Conservation (phyloP, 2,113 vertebrate genomes). For the Mustelus asterias region DNA sequence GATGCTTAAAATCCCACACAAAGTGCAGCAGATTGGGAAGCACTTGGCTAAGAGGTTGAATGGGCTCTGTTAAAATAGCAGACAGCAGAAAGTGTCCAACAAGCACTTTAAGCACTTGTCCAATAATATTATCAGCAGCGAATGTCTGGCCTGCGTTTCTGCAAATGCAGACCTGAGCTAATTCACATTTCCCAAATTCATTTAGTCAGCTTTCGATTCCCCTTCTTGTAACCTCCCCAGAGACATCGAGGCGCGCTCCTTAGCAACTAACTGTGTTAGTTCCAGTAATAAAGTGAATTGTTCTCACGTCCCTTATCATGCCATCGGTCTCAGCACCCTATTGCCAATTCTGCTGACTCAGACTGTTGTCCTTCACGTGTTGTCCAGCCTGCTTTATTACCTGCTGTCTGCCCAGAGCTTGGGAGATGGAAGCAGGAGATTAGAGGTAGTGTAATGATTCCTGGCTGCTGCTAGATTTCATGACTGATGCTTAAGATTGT, state of each 20-base stretch:
- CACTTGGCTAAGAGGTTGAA: not conserved
- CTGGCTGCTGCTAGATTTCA: not conserved
- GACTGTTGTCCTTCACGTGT: not conserved
- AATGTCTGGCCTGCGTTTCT: not conserved
- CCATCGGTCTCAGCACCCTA: not conserved
- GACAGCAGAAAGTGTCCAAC: not conserved
- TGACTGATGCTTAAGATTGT: constrained; percentile 22
- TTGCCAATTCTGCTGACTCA: constrained; percentile 7
- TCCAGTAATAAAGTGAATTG: constrained; percentile 7
- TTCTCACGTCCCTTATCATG: not conserved
- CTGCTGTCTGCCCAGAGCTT: not conserved
- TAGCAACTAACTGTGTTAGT: constrained; percentile 6
- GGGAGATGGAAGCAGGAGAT: not conserved
- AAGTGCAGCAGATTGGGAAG: not conserved
- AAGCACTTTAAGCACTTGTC: not conserved
- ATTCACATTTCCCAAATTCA: constrained; percentile 22
- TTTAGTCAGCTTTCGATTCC: constrained; percentile 13
- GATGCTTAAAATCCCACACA: not conserved
- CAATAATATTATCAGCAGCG: not conserved
- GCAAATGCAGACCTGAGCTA: not conserved
- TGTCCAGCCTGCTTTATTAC: not conserved
- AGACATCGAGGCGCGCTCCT: not conserved
- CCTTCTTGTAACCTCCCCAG: not conserved
- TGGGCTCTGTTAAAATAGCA: not conserved
- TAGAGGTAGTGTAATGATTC: constrained; percentile 27